Evolutionary conservation across 2,113 vertebrate species (phyloP).

Genomic region (Eulacestoma nigropectus): DNA sequence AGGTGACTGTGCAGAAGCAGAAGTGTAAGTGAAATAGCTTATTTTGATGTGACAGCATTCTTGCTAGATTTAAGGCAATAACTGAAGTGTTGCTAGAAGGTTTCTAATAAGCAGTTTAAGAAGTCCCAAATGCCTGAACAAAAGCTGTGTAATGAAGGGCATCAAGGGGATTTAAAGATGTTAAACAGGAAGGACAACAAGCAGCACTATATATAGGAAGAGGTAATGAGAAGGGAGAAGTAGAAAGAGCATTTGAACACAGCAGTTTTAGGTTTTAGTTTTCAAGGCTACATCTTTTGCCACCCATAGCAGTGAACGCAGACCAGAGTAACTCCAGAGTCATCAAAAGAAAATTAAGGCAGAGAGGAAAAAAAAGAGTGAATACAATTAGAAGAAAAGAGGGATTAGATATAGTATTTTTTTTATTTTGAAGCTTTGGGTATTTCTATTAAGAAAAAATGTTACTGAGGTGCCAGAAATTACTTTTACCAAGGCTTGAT

Average conservation of each 20-base stretch:
- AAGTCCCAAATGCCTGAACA: background rate
- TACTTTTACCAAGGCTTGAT: background rate
- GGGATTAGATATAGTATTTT: background rate
- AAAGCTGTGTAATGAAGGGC: background rate
- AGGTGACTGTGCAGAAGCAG: slow-evolving; percentile 30
- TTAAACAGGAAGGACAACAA: background rate
- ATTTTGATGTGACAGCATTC: slow-evolving; percentile 36
- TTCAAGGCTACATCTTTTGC: background rate
- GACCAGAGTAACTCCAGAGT: background rate
- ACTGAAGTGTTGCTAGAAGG: background rate
- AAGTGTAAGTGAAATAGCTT: slow-evolving; percentile 32
- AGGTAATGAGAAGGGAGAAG: background rate
- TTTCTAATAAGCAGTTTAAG: slow-evolving; percentile 17
- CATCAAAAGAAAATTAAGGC: background rate
- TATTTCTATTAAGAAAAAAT: background rate
- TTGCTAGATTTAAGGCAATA: slow-evolving; percentile 10
- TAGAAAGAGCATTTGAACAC: background rate
- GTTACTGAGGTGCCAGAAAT: background rate
- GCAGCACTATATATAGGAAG: background rate
- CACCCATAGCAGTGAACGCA: background rate
- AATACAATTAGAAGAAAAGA: background rate
- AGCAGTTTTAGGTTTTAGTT: background rate
- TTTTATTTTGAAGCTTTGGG: background rate
- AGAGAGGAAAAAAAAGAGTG: background rate
- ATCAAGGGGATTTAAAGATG: background rate